These are phyloP conservation scores for Oopsacas minuta DNA, from an alignment of 37 sponge, comb jelly and placozoan genomes.

Conservation along the genomic window DNA sequence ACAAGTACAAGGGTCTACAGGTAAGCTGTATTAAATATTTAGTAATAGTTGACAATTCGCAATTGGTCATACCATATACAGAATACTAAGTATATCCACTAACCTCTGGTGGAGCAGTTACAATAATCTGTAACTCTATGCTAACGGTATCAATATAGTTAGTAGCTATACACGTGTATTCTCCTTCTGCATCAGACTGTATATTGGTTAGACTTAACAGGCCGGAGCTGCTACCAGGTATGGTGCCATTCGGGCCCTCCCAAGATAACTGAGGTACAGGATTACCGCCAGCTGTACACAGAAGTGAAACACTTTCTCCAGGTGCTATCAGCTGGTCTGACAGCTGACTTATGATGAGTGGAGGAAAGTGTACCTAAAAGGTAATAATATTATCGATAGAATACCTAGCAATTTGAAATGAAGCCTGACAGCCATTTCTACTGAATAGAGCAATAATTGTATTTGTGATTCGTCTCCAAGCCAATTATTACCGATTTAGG, in stretches of 20 bases:
- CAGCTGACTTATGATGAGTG: not conserved
- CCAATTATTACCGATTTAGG: not conserved
- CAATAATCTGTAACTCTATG: not conserved
- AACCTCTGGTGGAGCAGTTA: not conserved
- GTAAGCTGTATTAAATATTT: too few species aligned
- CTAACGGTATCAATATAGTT: not conserved
- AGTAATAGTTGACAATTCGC: too few species aligned
- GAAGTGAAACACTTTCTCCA: not conserved
- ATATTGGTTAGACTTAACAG: not conserved
- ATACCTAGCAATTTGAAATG: not conserved
- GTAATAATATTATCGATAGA: not conserved
- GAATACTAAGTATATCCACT: too few species aligned
- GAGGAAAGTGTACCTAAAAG: not conserved
- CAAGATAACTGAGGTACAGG: not conserved
- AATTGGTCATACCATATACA: too few species aligned
- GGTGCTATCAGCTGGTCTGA: constrained; percentile 10
- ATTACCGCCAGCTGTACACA: not conserved
- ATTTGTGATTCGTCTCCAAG: not conserved
- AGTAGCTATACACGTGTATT: not conserved
- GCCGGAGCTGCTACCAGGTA: not conserved
- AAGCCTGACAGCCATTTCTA: not conserved
- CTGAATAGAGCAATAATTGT: not conserved
- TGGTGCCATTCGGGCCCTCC: not conserved
- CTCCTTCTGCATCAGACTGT: not conserved
- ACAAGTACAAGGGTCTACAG: too few species aligned